A percentile compares a stretch with the other conserved stretches of the same genome.
Evolutionary conservation across 2,888 invertebrate species (phyloP).

Genomic region (Rhorus exstirpatorius): DNA sequence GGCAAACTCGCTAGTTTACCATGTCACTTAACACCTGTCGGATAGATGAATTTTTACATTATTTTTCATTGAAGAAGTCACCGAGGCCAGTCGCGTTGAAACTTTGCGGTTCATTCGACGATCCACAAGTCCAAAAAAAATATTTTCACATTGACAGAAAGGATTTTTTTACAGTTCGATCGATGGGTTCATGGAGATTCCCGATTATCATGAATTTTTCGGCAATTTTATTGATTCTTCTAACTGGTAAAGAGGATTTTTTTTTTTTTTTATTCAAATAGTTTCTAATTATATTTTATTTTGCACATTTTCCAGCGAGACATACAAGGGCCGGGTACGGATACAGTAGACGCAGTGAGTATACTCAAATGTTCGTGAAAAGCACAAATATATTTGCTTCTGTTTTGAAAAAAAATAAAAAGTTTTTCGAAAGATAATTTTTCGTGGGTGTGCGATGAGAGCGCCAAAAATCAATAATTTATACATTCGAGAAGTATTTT

Average conservation of each 20-base stretch:
- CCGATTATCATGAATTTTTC: conserved; percentile 4
- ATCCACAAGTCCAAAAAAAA: conserved; percentile 52
- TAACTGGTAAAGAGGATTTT: conserved; percentile 21
- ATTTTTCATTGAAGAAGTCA: conserved; percentile 11
- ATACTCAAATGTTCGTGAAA: background rate
- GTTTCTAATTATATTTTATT: background rate
- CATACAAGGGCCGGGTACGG: conserved; percentile 70
- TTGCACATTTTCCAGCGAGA: conserved; percentile 29
- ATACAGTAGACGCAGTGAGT: conserved; percentile 76
- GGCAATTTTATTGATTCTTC: conserved; percentile 26
- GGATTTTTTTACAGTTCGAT: conserved; percentile 12
- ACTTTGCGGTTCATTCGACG: conserved; percentile 24
- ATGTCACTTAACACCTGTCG: conserved; percentile 69
- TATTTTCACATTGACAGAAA: conserved; percentile 16
- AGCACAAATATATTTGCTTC: background rate
- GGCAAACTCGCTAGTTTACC: conserved; percentile 52
- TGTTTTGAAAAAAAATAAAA: no score
- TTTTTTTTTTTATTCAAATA: background rate
- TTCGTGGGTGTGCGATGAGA: no score
- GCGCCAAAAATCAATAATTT: no score
- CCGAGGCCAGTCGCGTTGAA: conserved; percentile 47
- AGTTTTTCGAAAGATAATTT: no score
- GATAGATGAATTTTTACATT: conserved; percentile 44
- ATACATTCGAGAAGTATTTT: no score
- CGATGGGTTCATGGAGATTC: conserved; percentile 47